Evolutionary conservation across 2,888 invertebrate species (phyloP).

Genomic region (Lutraria lutraria): DNA sequence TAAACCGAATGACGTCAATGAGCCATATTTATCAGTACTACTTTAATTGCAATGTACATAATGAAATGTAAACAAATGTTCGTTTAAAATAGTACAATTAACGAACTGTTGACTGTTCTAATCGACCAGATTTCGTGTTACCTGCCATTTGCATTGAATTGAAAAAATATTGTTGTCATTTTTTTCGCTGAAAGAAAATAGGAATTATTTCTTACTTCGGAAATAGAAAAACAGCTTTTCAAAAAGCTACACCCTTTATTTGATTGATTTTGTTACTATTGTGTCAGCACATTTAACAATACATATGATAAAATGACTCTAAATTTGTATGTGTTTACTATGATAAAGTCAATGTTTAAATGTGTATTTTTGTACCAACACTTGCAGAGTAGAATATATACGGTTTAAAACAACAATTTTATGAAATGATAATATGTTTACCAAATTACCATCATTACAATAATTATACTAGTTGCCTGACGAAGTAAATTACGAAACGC

Average conservation of each 20-base stretch:
- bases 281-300: not conserved
- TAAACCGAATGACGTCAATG: slow-evolving; percentile 58
- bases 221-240: not conserved
- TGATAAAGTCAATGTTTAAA: too few relatives aligned
- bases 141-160: not conserved
- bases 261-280: not conserved
- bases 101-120: not conserved
- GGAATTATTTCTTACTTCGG: slow-evolving; percentile 23
- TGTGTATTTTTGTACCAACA: too few relatives aligned
- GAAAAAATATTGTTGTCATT: not conserved
- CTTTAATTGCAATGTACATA: slow-evolving; percentile 39
- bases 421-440: too few relatives aligned
- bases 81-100: not conserved
- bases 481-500: too few relatives aligned
- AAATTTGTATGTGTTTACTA: too few relatives aligned
- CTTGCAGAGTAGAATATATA: too few relatives aligned
- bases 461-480: too few relatives aligned
- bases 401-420: too few relatives aligned
- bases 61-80: slow-evolving; percentile 39
- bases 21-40: slow-evolving; percentile 38
- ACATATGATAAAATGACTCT: too few relatives aligned
- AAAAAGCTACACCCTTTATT: not conserved
- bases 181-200: not conserved
- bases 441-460: too few relatives aligned
- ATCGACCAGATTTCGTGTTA: not conserved